Conservation (phyloP, 2,113 vertebrate genomes). For the Callionymus lyra region DNA sequence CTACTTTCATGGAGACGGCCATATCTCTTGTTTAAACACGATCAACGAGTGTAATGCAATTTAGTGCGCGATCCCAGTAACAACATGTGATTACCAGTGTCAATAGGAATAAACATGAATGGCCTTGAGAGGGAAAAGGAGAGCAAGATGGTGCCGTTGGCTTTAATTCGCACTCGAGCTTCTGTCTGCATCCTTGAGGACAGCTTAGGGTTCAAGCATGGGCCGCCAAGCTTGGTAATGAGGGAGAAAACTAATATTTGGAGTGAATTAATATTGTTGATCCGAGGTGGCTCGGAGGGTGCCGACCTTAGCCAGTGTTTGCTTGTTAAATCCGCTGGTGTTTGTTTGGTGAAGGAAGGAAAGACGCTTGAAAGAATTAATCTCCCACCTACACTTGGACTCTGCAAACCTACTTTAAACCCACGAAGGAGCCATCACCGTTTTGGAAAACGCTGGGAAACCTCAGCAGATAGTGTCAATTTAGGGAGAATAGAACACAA, state of each 20-base stretch:
- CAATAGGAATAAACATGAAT: constrained; percentile 12
- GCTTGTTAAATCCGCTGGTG: constrained; percentile 41
- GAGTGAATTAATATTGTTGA: constrained; percentile 55
- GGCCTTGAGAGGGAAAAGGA: constrained; percentile 3
- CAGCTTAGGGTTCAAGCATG: constrained; percentile 31
- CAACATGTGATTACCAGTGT: constrained; percentile 20
- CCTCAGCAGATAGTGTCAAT: too few species aligned
- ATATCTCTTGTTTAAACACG: constrained; percentile 26
- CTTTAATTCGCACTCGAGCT: constrained; percentile 17
- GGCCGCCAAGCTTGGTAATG: constrained; percentile 41
- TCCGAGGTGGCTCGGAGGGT: constrained; percentile 38
- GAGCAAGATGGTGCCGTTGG: constrained; percentile 19
- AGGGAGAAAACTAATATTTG: constrained; percentile 57
- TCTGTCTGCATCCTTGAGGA: constrained; percentile 35
- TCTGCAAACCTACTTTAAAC: too few species aligned
- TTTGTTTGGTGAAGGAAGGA: constrained; percentile 13
- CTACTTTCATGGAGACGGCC: constrained; percentile 39
- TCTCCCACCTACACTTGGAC: too few species aligned
- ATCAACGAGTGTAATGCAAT: constrained; percentile 20
- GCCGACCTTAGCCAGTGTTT: constrained; percentile 25
- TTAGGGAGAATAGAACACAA: too few species aligned
- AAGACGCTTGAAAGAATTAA: too few species aligned
- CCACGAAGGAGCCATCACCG: too few species aligned
- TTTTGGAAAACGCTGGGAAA: too few species aligned
- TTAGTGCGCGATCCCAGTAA: constrained; percentile 25